These are phyloP conservation scores for Ecliptopera silaceata DNA, from an alignment of 2,888 invertebrate species.

Conservation along the genomic window DNA sequence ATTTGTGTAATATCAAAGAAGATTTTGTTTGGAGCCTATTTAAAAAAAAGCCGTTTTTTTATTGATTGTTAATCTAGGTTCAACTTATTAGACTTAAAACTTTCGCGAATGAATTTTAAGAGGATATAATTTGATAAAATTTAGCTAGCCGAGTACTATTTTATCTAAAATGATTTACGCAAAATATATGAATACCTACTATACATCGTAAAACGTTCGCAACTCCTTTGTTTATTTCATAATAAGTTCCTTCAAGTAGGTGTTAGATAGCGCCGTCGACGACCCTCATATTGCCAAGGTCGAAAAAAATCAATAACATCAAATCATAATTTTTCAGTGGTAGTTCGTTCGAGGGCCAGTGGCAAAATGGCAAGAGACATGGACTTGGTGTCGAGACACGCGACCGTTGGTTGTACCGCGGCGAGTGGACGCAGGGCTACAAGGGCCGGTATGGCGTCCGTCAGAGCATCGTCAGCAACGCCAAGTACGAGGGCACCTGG, in stretches of 20 bases:
- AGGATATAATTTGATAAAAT: too few species aligned
- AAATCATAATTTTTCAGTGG: conserved; percentile 85
- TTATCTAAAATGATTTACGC: too few species aligned
- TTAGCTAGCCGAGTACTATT: too few species aligned
- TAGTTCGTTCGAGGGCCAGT: conserved; percentile 98
- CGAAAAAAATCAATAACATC: conserved; percentile 27
- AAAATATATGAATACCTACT: too few species aligned
- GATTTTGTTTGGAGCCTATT: too few species aligned
- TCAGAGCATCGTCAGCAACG: conserved; percentile 96
- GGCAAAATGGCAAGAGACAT: conserved; percentile 99
- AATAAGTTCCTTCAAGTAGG: conserved; percentile 6
- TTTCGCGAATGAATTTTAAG: too few species aligned
- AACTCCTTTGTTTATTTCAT: not conserved
- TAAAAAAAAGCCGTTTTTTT: too few species aligned
- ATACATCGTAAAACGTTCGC: not conserved
- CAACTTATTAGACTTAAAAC: too few species aligned
- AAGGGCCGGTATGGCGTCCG: conserved; percentile 99
- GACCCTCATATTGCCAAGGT: conserved; percentile 17
- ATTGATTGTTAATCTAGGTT: too few species aligned
- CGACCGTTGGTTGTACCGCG: conserved; percentile 98
- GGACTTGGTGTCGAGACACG: conserved; percentile 98
- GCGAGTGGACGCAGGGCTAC: conserved; percentile 99
- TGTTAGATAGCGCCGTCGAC: conserved; percentile 11
- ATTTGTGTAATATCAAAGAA: too few species aligned
- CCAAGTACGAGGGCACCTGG: conserved; percentile 99